These are phyloP conservation scores for Champsocephalus esox DNA, from an alignment of 2,797 vertebrate genomes.

Conservation along the genomic window DNA sequence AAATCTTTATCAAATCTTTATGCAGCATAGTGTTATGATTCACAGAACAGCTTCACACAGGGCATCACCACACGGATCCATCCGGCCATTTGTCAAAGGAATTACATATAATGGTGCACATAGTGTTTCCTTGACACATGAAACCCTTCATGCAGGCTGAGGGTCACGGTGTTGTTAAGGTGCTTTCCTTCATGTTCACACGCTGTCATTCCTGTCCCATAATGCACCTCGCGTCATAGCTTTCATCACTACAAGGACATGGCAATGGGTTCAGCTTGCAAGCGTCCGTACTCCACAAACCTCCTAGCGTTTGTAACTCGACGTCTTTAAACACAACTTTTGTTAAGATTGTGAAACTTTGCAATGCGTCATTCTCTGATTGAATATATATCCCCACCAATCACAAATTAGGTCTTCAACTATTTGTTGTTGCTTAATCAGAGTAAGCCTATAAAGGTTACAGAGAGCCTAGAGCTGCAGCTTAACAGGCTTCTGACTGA, in stretches of 20 bases:
- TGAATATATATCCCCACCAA: conserved; percentile 48
- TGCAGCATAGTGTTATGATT: neutral
- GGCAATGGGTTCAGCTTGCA: conserved; percentile 18
- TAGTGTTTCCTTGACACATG: conserved; percentile 13
- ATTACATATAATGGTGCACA: neutral
- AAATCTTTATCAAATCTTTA: neutral
- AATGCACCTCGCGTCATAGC: conserved; percentile 7
- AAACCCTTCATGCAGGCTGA: conserved; percentile 7
- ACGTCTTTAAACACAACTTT: neutral
- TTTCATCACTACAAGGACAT: conserved; percentile 12
- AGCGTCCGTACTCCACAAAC: neutral
- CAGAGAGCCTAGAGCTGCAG: conserved; percentile 54
- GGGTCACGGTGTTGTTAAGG: conserved; percentile 16
- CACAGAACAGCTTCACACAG: neutral
- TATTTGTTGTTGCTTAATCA: conserved; percentile 64
- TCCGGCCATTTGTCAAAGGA: neutral
- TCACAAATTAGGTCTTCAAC: conserved; percentile 45
- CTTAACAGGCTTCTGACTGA: conserved; percentile 74
- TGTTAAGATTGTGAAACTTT: neutral
- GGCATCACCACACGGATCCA: neutral
- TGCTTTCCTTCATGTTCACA: conserved; percentile 23
- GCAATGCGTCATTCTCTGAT: conserved; percentile 28
- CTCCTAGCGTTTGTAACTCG: neutral
- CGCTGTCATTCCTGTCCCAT: conserved; percentile 1
- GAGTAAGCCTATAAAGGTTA: conserved; percentile 57